Evolutionary conservation across 2,888 invertebrate species (phyloP), one percentile per base, ranked within the genome.

Genomic region (Tipula confusa): DNA sequence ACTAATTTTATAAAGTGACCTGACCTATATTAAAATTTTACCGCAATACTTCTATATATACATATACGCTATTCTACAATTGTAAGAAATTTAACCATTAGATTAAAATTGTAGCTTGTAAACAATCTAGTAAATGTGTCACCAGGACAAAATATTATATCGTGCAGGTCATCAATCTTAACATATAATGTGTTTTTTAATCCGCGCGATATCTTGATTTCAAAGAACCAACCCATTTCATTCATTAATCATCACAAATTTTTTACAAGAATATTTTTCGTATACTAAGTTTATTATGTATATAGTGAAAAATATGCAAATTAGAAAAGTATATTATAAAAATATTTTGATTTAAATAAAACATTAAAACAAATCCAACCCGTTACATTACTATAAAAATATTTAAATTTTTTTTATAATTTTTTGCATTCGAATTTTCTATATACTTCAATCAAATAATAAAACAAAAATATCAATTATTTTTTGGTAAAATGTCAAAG

Each of bases 341-440:
- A 64, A 64, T 24, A 64, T 24, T 64, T 64, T n/a, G n/a, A 24
- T 43, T 43, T n/a, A 43, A 43, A 24, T 24, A 64, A 43, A 15
- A 64, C 9, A 7, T 64, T 64, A 24, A 64, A 43, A 43, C 5
- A 43, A 43, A 43, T 43, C n/a, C 43, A 43, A 5, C 7, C 64
- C 64, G 64, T 64, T 64, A 64, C 64, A 64, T 18, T 64, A 24
- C 64, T 64, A 64, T 24, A 64, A 64, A 64, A 18, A 64, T 64
- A 64, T 64, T 64, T 64, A 24, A 64, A 64, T 64, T 64, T n/a
- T n/a, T n/a, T n/a, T 64, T 64, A 64, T 24, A 64, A n/a, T n/a
- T 24, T 64, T 64, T 64, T 7, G 64, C 64, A 64, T 64, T 64
- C 64, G 24, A 9, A 24, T 64, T 43, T 64, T 64, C 15, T 5